Conservation (phyloP, 1,140 invertebrate genomes). For the Triops cancriformis region DNA sequence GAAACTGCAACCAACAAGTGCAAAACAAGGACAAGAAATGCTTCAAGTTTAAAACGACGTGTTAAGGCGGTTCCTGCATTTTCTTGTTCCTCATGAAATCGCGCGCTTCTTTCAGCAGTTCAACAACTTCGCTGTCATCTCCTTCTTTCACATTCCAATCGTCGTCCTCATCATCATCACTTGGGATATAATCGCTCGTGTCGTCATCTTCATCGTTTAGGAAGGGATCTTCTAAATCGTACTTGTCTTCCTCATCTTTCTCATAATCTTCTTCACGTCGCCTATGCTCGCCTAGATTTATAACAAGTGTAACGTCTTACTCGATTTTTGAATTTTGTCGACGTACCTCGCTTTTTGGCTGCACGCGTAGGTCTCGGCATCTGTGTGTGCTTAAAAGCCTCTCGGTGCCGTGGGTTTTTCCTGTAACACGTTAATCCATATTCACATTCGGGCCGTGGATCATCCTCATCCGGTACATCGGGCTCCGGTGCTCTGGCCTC, state of each 20-base stretch:
- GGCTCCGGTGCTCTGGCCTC: slow-evolving; percentile 30
- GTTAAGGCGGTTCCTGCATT: slow-evolving; percentile 16
- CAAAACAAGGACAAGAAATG: too few relatives aligned
- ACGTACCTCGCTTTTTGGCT: background rate
- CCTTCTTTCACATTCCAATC: slow-evolving; percentile 18
- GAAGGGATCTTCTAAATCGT: slow-evolving; percentile 24
- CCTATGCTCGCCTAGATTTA: background rate
- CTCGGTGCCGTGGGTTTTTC: slow-evolving; percentile 43
- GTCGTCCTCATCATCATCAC: slow-evolving; percentile 20
- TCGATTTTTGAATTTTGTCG: background rate
- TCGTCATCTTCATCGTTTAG: slow-evolving; percentile 21
- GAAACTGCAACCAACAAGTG: too few relatives aligned
- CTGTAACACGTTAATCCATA: slow-evolving; percentile 47
- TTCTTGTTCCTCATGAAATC: slow-evolving; percentile 27
- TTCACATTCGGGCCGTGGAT: slow-evolving; percentile 44
- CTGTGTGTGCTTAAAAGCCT: slow-evolving; percentile 43
- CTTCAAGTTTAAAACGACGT: background rate
- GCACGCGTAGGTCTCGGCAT: background rate
- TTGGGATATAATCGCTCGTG: background rate
- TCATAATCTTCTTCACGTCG: slow-evolving; percentile 15
- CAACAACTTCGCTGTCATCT: slow-evolving; percentile 21
- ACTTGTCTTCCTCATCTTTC: background rate
- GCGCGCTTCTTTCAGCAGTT: slow-evolving; percentile 23
- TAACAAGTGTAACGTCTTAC: background rate
- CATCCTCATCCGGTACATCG: slow-evolving; percentile 33